Evolutionary conservation across 2,888 invertebrate species (phyloP).

Genomic region (Ctena decussata): DNA sequence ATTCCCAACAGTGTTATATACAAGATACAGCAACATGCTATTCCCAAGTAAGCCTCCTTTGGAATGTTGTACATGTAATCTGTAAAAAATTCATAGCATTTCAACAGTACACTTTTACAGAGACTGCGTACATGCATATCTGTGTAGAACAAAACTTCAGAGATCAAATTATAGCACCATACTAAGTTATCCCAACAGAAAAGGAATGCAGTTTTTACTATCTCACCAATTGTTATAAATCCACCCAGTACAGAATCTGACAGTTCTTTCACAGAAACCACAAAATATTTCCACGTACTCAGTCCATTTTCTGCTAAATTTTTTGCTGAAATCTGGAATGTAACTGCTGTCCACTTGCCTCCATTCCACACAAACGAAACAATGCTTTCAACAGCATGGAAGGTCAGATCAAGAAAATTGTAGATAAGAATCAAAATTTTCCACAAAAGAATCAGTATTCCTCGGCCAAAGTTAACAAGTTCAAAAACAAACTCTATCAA

Average conservation of each 20-base stretch:
- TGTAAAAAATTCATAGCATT: constrained; percentile 57
- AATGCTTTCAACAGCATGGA: constrained; percentile 58
- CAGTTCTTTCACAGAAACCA: constrained; percentile 47
- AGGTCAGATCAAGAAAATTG: constrained; percentile 58
- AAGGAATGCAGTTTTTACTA: constrained; percentile 21
- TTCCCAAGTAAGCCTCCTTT: constrained; percentile 78
- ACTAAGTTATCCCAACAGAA: constrained; percentile 34
- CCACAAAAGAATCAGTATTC: constrained; percentile 65
- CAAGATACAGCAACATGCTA: constrained; percentile 62
- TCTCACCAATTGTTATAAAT: constrained; percentile 52
- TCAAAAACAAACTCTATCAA: constrained; percentile 64
- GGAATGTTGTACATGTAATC: constrained; percentile 64
- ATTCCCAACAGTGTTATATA: constrained; percentile 63
- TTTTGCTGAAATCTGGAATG: constrained; percentile 53
- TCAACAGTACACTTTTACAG: constrained; percentile 25
- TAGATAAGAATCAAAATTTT: constrained; percentile 62
- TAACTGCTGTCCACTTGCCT: constrained; percentile 63
- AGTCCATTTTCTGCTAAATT: constrained; percentile 57
- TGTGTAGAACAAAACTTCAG: constrained; percentile 49
- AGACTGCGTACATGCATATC: constrained; percentile 43
- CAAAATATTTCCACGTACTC: constrained; percentile 63
- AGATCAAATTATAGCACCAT: constrained; percentile 24
- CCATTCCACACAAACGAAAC: constrained; percentile 65
- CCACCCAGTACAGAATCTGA: constrained; percentile 57
- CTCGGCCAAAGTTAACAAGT: constrained; percentile 58